Evolutionary conservation across 1,140 invertebrate species (phyloP).

Genomic region (Orius insidiosus): DNA sequence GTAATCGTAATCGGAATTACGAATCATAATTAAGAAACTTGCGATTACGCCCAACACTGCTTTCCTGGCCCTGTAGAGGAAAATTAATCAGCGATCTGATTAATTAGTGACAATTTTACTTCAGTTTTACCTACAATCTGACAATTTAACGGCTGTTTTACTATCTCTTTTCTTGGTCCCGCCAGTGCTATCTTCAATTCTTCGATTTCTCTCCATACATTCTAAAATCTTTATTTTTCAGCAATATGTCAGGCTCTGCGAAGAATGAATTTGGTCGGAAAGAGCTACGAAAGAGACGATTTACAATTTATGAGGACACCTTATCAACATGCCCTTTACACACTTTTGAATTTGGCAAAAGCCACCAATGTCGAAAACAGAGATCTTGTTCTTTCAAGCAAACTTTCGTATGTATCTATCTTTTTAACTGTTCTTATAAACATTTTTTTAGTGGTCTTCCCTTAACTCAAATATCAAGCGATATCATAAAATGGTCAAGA

Average conservation of each 20-base stretch:
- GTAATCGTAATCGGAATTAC: too few species aligned
- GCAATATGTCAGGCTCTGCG: conserved; percentile 43
- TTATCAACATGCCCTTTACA: conserved; percentile 41
- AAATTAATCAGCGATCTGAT: background rate
- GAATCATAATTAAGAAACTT: too few species aligned
- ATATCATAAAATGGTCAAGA: conserved; percentile 35
- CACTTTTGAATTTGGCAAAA: conserved; percentile 35
- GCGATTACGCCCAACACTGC: background rate
- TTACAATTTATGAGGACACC: conserved; percentile 43
- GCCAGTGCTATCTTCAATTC: background rate
- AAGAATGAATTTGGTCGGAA: conserved; percentile 45
- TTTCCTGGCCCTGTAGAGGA: background rate
- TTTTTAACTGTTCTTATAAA: background rate
- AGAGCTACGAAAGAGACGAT: conserved; percentile 42
- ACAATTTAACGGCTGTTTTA: too few species aligned
- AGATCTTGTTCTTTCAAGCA: background rate
- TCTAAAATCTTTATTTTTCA: conserved; percentile 21
- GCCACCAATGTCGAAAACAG: conserved; percentile 10
- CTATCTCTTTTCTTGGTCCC: too few species aligned
- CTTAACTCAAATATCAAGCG: conserved; percentile 12
- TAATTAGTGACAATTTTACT: background rate
- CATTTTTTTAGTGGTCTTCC: background rate
- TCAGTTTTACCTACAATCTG: too few species aligned
- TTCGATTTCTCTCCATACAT: conserved; percentile 4
- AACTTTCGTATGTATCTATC: background rate